A percentile compares a stretch with the other conserved stretches of the same genome.
These are phyloP conservation scores for Prenolepis imparis DNA, from an alignment of 2,888 invertebrate species.

Conservation along the genomic window DNA sequence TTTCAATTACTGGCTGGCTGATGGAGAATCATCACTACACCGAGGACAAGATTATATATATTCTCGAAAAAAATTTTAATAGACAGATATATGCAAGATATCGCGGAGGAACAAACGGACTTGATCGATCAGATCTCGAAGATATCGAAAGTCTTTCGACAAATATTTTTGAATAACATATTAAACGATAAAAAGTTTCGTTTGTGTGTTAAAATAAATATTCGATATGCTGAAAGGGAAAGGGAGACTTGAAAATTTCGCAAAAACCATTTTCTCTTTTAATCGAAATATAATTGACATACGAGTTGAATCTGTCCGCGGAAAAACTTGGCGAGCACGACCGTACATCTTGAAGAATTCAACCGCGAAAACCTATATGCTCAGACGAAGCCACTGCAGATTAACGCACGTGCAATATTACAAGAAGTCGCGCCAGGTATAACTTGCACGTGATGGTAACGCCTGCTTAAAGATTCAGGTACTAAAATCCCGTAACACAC, in stretches of 20 bases:
- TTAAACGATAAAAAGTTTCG: background rate
- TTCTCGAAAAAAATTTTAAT: background rate
- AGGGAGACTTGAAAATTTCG: background rate
- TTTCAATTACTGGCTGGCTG: conserved; percentile 76
- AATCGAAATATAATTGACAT: background rate
- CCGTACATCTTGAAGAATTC: conserved; percentile 16
- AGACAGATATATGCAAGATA: background rate
- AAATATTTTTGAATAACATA: background rate
- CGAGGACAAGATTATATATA: conserved; percentile 46
- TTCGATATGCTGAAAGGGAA: background rate
- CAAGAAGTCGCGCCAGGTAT: conserved; percentile 52
- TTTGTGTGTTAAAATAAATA: background rate
- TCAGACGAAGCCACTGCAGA: conserved; percentile 37
- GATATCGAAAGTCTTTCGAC: background rate
- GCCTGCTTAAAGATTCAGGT: conserved; percentile 33
- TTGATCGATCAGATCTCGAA: background rate
- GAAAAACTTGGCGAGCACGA: conserved; percentile 1
- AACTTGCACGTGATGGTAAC: conserved; percentile 45
- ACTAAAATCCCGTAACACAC: conserved; percentile 54
- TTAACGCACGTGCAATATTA: conserved; percentile 60
- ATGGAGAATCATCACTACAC: conserved; percentile 57
- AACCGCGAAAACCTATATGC: conserved; percentile 62
- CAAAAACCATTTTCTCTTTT: background rate
- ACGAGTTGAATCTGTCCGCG: no score
- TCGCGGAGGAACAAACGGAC: background rate